Evolutionary conservation across 2,113 vertebrate species (phyloP).

Genomic region (Anthoscopus minutus): DNA sequence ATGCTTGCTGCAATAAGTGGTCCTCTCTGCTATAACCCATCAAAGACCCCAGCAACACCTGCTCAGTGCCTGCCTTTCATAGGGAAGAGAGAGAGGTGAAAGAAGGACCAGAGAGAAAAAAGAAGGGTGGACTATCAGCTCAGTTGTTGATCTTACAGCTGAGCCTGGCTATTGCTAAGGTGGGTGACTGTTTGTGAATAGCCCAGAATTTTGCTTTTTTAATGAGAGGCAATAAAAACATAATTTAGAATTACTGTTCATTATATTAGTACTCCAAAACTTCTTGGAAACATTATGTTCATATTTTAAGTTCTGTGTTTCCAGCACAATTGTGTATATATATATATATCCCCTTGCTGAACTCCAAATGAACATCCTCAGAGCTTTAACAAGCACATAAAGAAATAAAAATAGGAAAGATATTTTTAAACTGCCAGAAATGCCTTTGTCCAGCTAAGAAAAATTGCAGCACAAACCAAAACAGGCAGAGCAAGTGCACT

Average conservation of each 20-base stretch:
- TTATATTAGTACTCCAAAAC: neutral
- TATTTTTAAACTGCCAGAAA: constrained; percentile 64
- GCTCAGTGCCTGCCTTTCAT: neutral
- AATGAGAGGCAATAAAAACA: constrained; percentile 5
- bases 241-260: neutral
- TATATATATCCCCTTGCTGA: neutral
- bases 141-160: neutral
- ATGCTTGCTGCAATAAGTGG: neutral
- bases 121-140: neutral
- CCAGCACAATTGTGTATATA: neutral
- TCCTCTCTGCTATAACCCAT: neutral
- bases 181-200: neutral
- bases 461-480: constrained; percentile 56
- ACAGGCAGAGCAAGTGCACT: neutral
- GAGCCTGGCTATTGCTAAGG: neutral
- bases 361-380: neutral
- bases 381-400: neutral
- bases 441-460: constrained; percentile 53
- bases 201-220: neutral
- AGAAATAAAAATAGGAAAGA: constrained; percentile 30
- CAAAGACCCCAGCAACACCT: neutral
- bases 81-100: neutral
- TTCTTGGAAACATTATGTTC: constrained; percentile 29
- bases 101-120: neutral
- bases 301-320: neutral